Percentiles rank a stretch among this genome's conserved stretches.
Conservation (phyloP, 2,113 vertebrate species). For the Phalacrocorax aristotelis region DNA sequence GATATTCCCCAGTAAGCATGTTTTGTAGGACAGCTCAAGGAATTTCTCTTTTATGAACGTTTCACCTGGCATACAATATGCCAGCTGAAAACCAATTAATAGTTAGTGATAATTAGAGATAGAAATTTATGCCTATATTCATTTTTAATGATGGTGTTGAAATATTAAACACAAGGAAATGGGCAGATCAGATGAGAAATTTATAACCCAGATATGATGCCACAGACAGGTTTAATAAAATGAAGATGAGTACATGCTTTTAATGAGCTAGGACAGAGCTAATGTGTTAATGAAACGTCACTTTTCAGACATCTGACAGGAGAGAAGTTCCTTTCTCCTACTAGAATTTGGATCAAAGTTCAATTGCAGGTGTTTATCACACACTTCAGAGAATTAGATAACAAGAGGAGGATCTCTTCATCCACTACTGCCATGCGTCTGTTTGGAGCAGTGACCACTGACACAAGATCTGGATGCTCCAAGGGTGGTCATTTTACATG, state of each 20-base stretch:
- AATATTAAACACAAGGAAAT: constrained; percentile 65
- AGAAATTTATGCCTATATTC: constrained; percentile 37
- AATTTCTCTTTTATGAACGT: neutral
- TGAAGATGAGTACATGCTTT: constrained; percentile 27
- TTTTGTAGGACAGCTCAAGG: neutral
- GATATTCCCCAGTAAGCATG: neutral
- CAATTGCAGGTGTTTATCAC: neutral
- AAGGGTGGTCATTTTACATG: neutral
- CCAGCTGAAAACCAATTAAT: constrained; percentile 26
- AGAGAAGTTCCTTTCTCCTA: neutral
- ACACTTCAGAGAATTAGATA: neutral
- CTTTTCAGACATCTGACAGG: neutral
- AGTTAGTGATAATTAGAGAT: constrained; percentile 42
- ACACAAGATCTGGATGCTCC: neutral
- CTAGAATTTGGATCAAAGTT: neutral
- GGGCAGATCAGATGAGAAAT: constrained; percentile 16
- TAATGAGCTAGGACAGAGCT: constrained; percentile 20
- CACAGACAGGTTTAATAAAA: neutral
- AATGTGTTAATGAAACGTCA: neutral
- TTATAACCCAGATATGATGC: neutral
- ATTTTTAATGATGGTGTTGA: constrained; percentile 53
- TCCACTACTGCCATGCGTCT: neutral
- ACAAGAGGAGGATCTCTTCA: neutral
- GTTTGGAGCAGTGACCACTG: neutral
- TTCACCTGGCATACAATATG: neutral